Conservation (phyloP, 2,888 invertebrate species). For the Xestia c-nigrum region DNA sequence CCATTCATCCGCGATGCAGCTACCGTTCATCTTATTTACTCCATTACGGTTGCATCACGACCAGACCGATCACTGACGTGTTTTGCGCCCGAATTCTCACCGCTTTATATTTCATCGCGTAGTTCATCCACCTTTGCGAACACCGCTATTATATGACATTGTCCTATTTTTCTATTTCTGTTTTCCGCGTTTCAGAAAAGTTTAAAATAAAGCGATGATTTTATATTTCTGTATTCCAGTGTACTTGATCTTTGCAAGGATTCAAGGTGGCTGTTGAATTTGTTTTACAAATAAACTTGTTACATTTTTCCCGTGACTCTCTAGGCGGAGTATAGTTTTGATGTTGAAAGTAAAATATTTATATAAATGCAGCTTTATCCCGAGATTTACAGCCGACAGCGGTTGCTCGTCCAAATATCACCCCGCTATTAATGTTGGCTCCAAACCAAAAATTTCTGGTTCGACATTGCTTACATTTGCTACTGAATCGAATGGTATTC, state of each 20-base stretch:
- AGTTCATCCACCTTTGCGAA: conserved; percentile 64
- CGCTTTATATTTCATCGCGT: conserved; percentile 42
- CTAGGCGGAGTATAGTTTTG: conserved; percentile 33
- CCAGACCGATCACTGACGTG: conserved; percentile 30
- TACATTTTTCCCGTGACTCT: conserved; percentile 28
- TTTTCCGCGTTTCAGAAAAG: conserved; percentile 55
- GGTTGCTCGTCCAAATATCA: conserved; percentile 75
- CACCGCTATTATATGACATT: conserved; percentile 61
- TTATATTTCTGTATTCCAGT: conserved; percentile 46
- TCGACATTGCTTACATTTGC: conserved; percentile 71
- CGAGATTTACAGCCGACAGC: conserved; percentile 76
- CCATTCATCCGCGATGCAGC: conserved; percentile 65
- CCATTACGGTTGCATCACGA: conserved; percentile 43
- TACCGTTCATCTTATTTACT: conserved; percentile 46
- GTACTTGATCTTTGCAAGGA: conserved; percentile 52
- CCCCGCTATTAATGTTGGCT: conserved; percentile 79
- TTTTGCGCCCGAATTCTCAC: conserved; percentile 23
- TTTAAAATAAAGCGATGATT: conserved; percentile 58
- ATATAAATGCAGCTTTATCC: conserved; percentile 74
- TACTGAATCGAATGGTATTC: conserved; percentile 63
- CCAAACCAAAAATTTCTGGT: conserved; percentile 77
- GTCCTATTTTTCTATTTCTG: conserved; percentile 62
- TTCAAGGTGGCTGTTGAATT: conserved; percentile 36
- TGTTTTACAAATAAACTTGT: conserved; percentile 33
- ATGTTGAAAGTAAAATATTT: conserved; percentile 68